Evolutionary conservation across 2,113 vertebrate species (phyloP).

Genomic region (Thymallus thymallus): DNA sequence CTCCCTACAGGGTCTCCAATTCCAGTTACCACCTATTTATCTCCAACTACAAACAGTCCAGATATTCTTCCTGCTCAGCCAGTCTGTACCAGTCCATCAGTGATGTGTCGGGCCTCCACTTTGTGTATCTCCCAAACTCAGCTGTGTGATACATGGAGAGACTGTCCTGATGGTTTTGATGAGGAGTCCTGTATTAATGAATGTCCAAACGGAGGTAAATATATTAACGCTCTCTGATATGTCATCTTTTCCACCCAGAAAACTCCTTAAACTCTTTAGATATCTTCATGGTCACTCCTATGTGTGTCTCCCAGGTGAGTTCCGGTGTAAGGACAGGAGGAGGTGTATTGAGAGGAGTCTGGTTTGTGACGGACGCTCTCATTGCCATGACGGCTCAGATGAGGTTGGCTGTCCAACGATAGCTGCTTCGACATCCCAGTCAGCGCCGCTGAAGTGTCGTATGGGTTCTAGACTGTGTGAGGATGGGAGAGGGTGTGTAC

Average conservation of each 20-base stretch:
- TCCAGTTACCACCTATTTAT: too few relatives aligned
- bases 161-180: constrained; percentile 84
- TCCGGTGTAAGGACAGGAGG: constrained; percentile 70
- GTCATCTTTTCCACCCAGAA: neutral
- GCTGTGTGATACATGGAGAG: constrained; percentile 77
- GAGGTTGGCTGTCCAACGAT: constrained; percentile 68
- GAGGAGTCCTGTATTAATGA: constrained; percentile 71
- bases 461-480: constrained; percentile 60
- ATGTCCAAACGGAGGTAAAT: constrained; percentile 73
- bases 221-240: neutral
- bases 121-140: constrained; percentile 73
- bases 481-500: constrained; percentile 70
- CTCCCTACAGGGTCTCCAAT: too few relatives aligned
- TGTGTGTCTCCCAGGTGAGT: neutral
- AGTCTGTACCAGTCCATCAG: constrained; percentile 71
- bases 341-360: constrained; percentile 63
- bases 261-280: too few relatives aligned
- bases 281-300: neutral
- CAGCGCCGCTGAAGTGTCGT: constrained; percentile 49
- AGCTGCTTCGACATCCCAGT: neutral
- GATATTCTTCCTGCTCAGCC: too few relatives aligned
- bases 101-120: constrained; percentile 69
- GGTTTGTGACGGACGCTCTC: constrained; percentile 77
- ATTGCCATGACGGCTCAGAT: constrained; percentile 83
- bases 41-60: too few relatives aligned